These are phyloP conservation scores for Taxidea taxus DNA, from an alignment of 2,113 vertebrate species.

Conservation along the genomic window DNA sequence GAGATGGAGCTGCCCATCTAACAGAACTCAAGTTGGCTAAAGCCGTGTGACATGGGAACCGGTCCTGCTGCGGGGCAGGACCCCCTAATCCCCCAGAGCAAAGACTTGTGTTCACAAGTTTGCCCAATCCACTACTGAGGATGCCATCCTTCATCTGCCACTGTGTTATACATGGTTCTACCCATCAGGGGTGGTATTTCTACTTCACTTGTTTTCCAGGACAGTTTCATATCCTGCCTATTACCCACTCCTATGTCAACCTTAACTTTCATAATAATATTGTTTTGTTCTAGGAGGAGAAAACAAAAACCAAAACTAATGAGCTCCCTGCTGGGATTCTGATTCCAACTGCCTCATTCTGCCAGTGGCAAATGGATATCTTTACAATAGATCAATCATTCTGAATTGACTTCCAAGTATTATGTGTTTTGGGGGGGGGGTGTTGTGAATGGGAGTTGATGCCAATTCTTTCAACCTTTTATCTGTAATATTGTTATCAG, in stretches of 20 bases:
- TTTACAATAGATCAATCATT: not conserved
- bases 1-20: not conserved
- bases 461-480: not conserved
- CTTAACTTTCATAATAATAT: not conserved
- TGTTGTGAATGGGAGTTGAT: not conserved
- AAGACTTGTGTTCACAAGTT: not conserved
- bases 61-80: not conserved
- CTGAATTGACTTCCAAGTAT: not conserved
- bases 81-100: not conserved
- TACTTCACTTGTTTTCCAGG: not conserved
- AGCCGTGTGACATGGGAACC: accelerated
- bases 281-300: not conserved
- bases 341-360: not conserved
- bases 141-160: not conserved
- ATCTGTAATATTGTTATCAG: not conserved
- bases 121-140: accelerated
- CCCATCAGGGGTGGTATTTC: not conserved
- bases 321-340: not conserved
- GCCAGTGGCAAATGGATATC: not conserved
- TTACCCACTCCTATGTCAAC: not conserved
- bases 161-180: not conserved
- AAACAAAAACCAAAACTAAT: not conserved
- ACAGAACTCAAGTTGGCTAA: not conserved
- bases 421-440: not conserved
- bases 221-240: not conserved